Evolutionary conservation across 2,113 vertebrate species (phyloP).

Genomic region (Sander vitreus): DNA sequence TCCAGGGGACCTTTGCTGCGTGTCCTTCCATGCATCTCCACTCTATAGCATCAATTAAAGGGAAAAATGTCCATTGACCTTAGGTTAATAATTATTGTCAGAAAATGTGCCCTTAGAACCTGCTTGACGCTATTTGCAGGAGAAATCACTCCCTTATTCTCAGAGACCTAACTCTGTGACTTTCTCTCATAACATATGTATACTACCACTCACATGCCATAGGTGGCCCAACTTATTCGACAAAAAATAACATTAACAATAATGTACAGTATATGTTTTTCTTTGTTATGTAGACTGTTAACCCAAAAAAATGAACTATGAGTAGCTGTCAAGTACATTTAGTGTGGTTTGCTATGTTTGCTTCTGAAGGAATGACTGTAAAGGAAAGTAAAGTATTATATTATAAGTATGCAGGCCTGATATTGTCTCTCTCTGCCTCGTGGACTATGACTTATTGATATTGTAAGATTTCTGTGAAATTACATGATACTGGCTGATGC

Average conservation of each 20-base stretch:
- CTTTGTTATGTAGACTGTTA: not conserved
- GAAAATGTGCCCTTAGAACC: not conserved
- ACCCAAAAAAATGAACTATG: not conserved
- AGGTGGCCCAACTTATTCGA: too few species aligned
- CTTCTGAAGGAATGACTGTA: not conserved
- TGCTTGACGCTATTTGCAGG: not conserved
- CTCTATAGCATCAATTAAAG: not conserved
- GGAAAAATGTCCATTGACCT: not conserved
- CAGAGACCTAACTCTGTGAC: too few species aligned
- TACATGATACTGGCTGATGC: conserved; percentile 7
- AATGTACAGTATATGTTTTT: too few species aligned
- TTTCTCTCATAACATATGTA: too few species aligned
- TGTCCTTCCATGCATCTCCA: too few species aligned
- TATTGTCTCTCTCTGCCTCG: conserved; percentile 23
- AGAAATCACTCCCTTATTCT: not conserved
- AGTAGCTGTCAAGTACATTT: not conserved
- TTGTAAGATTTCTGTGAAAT: conserved; percentile 36
- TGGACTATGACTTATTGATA: conserved; percentile 49
- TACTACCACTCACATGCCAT: too few species aligned
- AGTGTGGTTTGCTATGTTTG: not conserved
- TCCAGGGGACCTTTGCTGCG: too few species aligned
- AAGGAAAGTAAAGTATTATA: conserved; percentile 3
- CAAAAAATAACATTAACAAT: too few species aligned
- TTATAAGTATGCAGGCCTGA: conserved; percentile 33
- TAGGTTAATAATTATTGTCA: not conserved